A percentile compares a stretch with the other conserved stretches of the same genome.
These are phyloP conservation scores for Siphonodentalium dalli DNA, from an alignment of 2,888 invertebrate species.

Conservation along the genomic window DNA sequence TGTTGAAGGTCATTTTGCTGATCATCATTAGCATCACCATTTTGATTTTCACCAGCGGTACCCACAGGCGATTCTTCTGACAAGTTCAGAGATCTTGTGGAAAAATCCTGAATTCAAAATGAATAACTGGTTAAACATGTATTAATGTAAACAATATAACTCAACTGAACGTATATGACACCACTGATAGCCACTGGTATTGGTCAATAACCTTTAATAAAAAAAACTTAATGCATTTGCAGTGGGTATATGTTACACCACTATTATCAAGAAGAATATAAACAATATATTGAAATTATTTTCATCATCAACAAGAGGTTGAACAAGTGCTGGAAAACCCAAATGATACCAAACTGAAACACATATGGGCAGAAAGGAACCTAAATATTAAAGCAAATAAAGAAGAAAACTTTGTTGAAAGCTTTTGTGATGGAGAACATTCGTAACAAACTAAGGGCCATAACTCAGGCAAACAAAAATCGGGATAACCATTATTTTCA, in stretches of 20 bases:
- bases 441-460: too few relatives aligned
- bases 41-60: constrained; percentile 1
- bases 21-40: constrained; percentile 36
- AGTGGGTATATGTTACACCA: neutral
- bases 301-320: too few relatives aligned
- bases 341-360: too few relatives aligned
- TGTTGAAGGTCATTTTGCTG: constrained; percentile 30
- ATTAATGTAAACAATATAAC: too few relatives aligned
- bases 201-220: neutral
- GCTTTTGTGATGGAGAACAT: neutral
- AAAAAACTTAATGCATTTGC: neutral
- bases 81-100: constrained; percentile 46
- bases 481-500: too few relatives aligned
- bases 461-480: too few relatives aligned
- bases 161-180: neutral
- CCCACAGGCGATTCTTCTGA: constrained; percentile 43
- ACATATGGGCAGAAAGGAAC: too few relatives aligned
- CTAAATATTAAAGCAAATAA: constrained; percentile 3
- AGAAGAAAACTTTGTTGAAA: constrained; percentile 16
- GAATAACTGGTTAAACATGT: neutral
- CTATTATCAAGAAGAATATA: neutral
- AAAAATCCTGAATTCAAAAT: constrained; percentile 42
- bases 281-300: neutral
- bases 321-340: too few relatives aligned
- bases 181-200: neutral